Conservation (phyloP, 1,140 invertebrate genomes). For the Spodoptera litura region DNA sequence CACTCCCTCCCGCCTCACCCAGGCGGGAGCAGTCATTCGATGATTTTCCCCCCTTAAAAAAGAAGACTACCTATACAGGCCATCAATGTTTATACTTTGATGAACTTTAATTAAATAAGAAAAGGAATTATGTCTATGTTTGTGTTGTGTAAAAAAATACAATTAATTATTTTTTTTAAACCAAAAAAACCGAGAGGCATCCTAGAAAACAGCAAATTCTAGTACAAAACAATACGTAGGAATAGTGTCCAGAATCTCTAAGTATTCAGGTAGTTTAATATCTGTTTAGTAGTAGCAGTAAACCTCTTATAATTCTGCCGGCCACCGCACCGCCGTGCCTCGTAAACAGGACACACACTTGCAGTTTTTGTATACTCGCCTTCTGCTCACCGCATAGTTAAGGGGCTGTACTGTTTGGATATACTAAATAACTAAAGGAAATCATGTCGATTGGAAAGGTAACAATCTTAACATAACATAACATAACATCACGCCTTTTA, state of each 20-base stretch:
- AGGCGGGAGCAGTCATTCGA: no score
- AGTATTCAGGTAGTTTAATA: conserved; percentile 50
- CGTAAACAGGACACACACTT: conserved; percentile 46
- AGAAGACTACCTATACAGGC: no score
- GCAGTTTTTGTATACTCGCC: conserved; percentile 50
- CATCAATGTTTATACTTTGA: no score
- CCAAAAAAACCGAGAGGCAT: not conserved
- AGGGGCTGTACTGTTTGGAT: conserved; percentile 14
- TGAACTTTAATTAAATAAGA: no score
- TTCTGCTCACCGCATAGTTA: conserved; percentile 54
- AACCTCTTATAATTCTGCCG: conserved; percentile 49
- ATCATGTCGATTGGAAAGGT: not conserved
- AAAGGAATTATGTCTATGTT: no score
- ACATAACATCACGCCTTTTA: no score
- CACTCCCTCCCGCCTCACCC: no score
- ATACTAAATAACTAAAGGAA: not conserved
- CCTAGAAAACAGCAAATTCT: not conserved
- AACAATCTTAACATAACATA: not conserved
- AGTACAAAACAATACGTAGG: conserved; percentile 37
- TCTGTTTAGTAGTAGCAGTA: conserved; percentile 47
- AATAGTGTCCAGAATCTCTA: conserved; percentile 29
- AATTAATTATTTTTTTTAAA: not conserved
- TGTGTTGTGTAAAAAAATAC: no score
- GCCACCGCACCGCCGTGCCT: conserved; percentile 16
- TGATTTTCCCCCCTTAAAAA: no score